These are phyloP conservation scores for Zaprionus bogoriensis DNA, from an alignment of 2,888 invertebrate genomes.

Conservation along the genomic window DNA sequence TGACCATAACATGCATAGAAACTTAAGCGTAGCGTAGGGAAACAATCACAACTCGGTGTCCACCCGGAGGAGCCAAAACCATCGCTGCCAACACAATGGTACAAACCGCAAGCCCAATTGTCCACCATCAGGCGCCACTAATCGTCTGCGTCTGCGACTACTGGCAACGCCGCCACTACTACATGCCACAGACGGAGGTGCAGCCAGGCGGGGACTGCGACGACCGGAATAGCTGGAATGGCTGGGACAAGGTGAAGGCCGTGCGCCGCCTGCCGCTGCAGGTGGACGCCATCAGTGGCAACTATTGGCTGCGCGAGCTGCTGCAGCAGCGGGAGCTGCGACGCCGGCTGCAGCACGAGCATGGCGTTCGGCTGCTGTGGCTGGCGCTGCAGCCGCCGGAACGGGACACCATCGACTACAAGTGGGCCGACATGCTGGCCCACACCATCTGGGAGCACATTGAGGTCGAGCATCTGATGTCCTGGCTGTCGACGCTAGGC, in stretches of 20 bases:
- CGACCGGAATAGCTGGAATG: background rate
- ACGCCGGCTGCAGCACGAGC: constrained; percentile 31
- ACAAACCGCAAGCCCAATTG: constrained; percentile 7
- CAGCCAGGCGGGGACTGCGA: constrained; percentile 6
- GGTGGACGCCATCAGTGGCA: constrained; percentile 70
- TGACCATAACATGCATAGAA: too few relatives aligned
- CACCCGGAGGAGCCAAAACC: too few relatives aligned
- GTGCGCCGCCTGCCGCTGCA: constrained; percentile 50
- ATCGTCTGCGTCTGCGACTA: constrained; percentile 76
- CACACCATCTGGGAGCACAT: constrained; percentile 85
- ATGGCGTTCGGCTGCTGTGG: constrained; percentile 63
- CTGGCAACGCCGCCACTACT: constrained; percentile 63
- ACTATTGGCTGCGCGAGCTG: constrained; percentile 74
- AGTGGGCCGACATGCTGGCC: constrained; percentile 85
- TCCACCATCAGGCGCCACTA: constrained; percentile 56
- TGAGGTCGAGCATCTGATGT: constrained; percentile 93
- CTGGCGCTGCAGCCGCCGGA: constrained; percentile 85
- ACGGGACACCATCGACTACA: constrained; percentile 87
- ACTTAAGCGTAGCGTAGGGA: too few relatives aligned
- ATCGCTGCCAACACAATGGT: too few relatives aligned
- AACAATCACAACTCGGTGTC: too few relatives aligned
- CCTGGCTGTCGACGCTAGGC: constrained; percentile 97
- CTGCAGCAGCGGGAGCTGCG: constrained; percentile 61
- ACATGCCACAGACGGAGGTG: constrained; percentile 50
- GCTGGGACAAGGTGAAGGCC: background rate